phyloP scores from a whole-genome alignment of 2,113 vertebrate species.

The Corapipo altera region DNA sequence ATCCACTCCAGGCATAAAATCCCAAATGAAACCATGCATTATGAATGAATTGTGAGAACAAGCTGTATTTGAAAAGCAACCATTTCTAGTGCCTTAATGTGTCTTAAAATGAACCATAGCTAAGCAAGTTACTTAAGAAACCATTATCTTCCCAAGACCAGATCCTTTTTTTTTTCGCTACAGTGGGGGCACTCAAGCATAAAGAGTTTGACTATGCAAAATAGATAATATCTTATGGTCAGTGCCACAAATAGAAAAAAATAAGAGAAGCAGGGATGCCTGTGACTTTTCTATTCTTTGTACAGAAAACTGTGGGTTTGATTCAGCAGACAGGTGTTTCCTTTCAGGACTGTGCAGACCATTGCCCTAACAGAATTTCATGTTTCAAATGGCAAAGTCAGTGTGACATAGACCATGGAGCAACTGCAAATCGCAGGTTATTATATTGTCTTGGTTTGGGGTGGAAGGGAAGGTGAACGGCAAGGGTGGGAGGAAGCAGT shows the following conservation, averaged over 20 bases:
- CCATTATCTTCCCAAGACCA: background rate
- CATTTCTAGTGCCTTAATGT: background rate
- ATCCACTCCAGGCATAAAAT: background rate
- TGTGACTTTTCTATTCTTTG: background rate
- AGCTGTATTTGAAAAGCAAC: background rate
- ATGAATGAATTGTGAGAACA: background rate
- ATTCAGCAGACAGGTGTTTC: background rate
- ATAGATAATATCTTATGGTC: background rate
- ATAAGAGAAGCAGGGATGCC: background rate
- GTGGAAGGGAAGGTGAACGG: accelerated
- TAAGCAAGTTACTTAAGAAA: background rate
- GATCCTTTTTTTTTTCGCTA: background rate
- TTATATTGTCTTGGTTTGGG: background rate
- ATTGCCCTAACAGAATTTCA: background rate
- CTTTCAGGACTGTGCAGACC: background rate
- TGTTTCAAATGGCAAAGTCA: background rate
- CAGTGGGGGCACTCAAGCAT: background rate
- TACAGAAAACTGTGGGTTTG: background rate
- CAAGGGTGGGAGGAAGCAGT: background rate
- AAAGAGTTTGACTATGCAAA: background rate
- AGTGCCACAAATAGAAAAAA: background rate
- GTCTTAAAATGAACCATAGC: background rate
- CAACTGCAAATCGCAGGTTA: background rate
- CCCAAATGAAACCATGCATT: background rate
- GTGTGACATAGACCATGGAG: background rate